Base-by-base conservation (phyloP, 2,888 invertebrate genomes). In the Helicoverpa assulta region DNA sequence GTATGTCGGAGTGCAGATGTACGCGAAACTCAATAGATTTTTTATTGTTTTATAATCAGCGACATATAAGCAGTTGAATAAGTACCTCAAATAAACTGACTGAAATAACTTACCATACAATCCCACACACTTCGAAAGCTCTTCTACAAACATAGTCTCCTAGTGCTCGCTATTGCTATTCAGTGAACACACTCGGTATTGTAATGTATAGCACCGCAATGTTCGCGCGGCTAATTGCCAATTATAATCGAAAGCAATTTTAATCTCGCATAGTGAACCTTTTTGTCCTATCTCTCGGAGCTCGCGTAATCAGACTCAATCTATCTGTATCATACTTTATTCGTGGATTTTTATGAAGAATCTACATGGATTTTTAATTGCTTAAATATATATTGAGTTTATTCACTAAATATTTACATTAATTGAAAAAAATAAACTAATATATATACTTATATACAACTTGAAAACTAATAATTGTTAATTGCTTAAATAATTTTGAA, bases 171-270 rank as follows among this genome's bases (percentile, higher is more conserved):
- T 7, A 52, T 70, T 76, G 61, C 56, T 18, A 43, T 69, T 61
- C 52, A 40, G 7, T 14, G 76, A 21, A 56, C 55, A 59, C 29
- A 16, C 26, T 21, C 14, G 19, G 60, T 70, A 47, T 61, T 60
- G 21, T 76, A 68, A 70, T 68, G 33, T 47, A 14, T 18, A 33
- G 19, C 19, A 29, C 58, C 76, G 70, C 29, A 70, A 37, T 51
- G 70, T 70, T 69, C 60, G 59, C 43, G 55, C 55, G 51, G 47
- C 52, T 73, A 73, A 76, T 76, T 76, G 76, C 54, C 71, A 76
- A 73, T 73, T 70, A 76, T 73, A 73, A 76, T 76, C 76, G 56
- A 57, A 70, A 70, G 29, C 26, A 53, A 26, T 26, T 53, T 53
- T 16, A 53, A 53, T 53, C 53, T 21, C 16, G 21, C 19, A 53